These are phyloP conservation scores for Arrhopalites spinosus DNA, from an alignment of 2,888 invertebrate genomes.

Conservation along the genomic window DNA sequence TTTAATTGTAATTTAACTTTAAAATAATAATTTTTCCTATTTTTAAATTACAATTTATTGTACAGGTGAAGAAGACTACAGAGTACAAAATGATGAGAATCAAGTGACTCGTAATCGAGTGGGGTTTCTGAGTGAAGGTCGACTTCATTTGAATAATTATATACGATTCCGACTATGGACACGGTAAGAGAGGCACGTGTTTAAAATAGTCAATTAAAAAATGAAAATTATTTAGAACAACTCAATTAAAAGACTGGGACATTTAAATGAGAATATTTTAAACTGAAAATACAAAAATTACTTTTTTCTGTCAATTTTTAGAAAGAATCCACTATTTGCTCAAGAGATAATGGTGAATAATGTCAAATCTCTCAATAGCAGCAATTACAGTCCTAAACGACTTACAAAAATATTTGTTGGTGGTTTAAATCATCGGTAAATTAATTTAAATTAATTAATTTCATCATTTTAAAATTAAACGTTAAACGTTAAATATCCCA, in stretches of 20 bases:
- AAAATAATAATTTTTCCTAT: background rate
- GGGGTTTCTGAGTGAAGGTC: constrained; percentile 44
- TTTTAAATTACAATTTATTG: background rate
- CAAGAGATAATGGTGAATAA: constrained; percentile 47
- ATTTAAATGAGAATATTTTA: background rate
- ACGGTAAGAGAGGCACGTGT: constrained; percentile 33
- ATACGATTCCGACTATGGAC: constrained; percentile 49
- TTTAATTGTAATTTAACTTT: too few species aligned
- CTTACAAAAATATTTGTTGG: constrained; percentile 48
- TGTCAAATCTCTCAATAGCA: constrained; percentile 39
- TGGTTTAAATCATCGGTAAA: constrained; percentile 41
- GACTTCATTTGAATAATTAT: constrained; percentile 42
- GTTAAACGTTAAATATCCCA: too few species aligned
- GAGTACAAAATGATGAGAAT: constrained; percentile 43
- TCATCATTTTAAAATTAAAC: too few species aligned
- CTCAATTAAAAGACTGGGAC: background rate
- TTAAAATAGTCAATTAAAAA: background rate
- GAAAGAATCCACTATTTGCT: constrained; percentile 47
- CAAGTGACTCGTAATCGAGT: constrained; percentile 44
- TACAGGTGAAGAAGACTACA: constrained; percentile 34
- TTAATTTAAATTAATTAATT: too few species aligned
- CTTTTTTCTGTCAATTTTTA: constrained; percentile 5
- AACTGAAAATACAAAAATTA: background rate
- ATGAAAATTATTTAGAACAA: background rate
- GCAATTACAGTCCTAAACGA: constrained; percentile 40